Evolutionary conservation across 2,113 vertebrate genomes (phyloP), one percentile per base, ranked within the genome.

Genomic region (Geothlypis trichas): DNA sequence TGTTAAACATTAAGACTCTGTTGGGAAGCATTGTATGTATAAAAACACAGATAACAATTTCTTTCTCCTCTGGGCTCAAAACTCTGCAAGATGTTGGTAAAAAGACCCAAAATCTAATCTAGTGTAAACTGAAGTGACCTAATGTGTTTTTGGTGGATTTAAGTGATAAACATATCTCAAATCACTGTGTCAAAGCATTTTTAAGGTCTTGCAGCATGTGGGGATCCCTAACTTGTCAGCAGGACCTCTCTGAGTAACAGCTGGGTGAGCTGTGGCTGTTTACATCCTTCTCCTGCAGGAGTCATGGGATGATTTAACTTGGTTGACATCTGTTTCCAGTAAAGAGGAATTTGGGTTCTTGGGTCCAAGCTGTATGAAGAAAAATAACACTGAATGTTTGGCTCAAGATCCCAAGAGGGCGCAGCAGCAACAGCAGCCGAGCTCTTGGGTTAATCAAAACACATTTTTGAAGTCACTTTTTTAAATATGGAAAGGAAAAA

Each of bases 241-340:
- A 5, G 55, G 77, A 79, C 74, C 87, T 84, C 77, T 92, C n/a
- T 78, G 37, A 55, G 77, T 61, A 91, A 72, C 74, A 89, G 74
- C 87, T 93, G 91, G 63, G 44, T 82, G 80, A 78, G 69, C 73
- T 68, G 85, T 77, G 80, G 79, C 86, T 96, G 90, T 89, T 95
- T 96, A 81, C 79, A 51, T 90, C 85, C 68, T 78, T 75, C 77
- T 96, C 63, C 65, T 61, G 35, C 51, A 90, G 74, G 71, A 91
- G 58, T 42, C 82, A 57, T 61, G 46, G 58, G 61, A 75, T 96
- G 95, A 92, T 90, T 94, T 84, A 67, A 90, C 61, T 91, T 65
- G 78, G 58, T 57, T 0, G 4, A 94, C 83, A 79, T 95, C 85
- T 94, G 96, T 15, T 91, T 77, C 87, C 27, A 92, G 44, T 90